Base-by-base conservation (phyloP, 1,140 invertebrate species). In the Lordiphosa mommai region DNA sequence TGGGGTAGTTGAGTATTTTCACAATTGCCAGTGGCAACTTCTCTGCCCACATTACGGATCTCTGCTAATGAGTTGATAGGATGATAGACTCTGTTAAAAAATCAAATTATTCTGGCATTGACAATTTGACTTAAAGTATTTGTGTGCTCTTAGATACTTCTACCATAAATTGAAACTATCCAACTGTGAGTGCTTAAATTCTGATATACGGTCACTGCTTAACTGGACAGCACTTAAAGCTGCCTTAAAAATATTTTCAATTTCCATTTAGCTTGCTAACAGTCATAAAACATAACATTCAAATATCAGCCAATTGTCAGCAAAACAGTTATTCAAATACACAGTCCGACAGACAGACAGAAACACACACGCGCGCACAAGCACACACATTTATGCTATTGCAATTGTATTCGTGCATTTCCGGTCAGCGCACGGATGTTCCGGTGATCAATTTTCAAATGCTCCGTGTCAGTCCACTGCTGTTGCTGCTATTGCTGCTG, bases 391-490 rank as follows among this genome's bases (percentile, higher is more conserved):
- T 32, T 9, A 57, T 67, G 57, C 40, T 51, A 38, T 52, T 57
- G 58, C 27, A 55, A 41, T 70, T 65, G 77, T 82, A 72, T 84
- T 84, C 77, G 79, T 71, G 77, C 77, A 84, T 72, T 84, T 84
- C 77, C 77, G 77, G 72, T 84, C 72, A 77, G 79, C 72, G 77
- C 72, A 72, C 77, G 77, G 77, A 84, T 85, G 72, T 84, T 84
- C 77, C 77, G 77, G 77, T 84, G 77, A 84, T 84, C 77, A 84
- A 84, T 84, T 84, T 84, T 84, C 77, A 84, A 84, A 84, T 84
- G 65, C 77, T 67, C 77, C 77, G 72, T 66, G 77, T 84, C 77
- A 84, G 77, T 71, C 48, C 46, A n/a, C n/a, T n/a, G n/a, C n/a
- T n/a, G n/a, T n/a, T n/a, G n/a, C n/a, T n/a, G n/a, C n/a, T n/a